Base-by-base conservation (phyloP, 1,140 invertebrate species). In the Zaprionus lachaisei region DNA sequence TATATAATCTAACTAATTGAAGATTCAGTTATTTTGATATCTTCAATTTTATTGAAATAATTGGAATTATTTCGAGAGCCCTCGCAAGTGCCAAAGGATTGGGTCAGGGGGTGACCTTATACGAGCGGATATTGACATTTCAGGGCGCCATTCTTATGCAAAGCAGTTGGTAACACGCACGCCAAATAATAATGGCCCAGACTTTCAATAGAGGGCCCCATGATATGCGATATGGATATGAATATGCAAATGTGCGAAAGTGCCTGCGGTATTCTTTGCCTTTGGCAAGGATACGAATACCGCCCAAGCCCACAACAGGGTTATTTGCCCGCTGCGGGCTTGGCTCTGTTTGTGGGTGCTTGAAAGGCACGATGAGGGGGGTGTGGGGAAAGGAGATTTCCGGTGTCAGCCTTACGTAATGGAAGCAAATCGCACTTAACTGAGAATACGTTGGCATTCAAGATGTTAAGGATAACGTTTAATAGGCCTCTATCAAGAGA, bases 121-220 rank as follows among this genome's bases (percentile, higher is more conserved):
- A 67, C 38, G 63, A 44, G 61, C 61, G 58, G 54, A 37, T 66
- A 79, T 81, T 74, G 78, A 69, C 70, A 78, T 81, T 78, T 47
- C 9, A 64, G 54, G 55, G 7, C n/a, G 41, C 41, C 83, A 83
- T 86, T 86, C 56, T 62, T 77, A 86, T 86, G 83, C 83, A 86
- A 86, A 86, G 82, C 83, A 80, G 83, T 72, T 60, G 41, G 57
- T 55, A 77, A 86, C 83, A 85, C 83, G 83, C 83, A 86, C 72
- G 44, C 66, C 57, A 78, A 77, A 80, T 84, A 77, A 83, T 80
- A 77, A 83, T 80, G 69, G 81, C 61, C 41, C 77, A 61, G 69
- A 64, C 74, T 86, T 84, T 81, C 81, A 81, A 84, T 84, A 84
- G 73, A 14, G 17, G 54, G 37, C 37, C 73, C 44, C 79, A 72